phyloP scores from a whole-genome alignment of 1,140 invertebrate genomes.

The Apis mellifera region DNA sequence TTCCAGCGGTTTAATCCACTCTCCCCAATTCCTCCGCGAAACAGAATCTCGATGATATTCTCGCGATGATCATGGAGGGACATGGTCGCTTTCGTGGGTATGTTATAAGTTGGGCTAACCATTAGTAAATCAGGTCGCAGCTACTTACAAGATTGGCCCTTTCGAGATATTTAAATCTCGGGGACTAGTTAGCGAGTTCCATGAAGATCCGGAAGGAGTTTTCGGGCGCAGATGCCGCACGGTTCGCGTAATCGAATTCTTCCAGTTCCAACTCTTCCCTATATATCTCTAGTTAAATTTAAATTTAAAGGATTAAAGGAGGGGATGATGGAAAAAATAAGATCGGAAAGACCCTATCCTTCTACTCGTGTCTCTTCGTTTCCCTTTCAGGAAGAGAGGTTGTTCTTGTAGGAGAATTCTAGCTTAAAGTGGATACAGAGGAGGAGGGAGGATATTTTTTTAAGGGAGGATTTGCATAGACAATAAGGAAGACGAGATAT shows the following conservation, averaged over 20 bases:
- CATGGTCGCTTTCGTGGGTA: neutral
- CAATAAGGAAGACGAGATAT: conserved; percentile 70
- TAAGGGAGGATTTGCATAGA: conserved; percentile 75
- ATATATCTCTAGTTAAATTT: conserved; percentile 68
- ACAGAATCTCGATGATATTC: conserved; percentile 3
- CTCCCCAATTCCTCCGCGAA: neutral
- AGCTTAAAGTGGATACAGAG: conserved; percentile 49
- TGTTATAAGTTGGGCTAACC: no score
- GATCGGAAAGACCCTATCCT: conserved; percentile 47
- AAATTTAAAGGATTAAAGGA: conserved; percentile 67
- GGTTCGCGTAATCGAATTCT: conserved; percentile 42
- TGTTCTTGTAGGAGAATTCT: conserved; percentile 2
- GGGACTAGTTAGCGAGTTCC: conserved; percentile 30
- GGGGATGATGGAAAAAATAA: conserved; percentile 59
- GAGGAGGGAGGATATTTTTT: conserved; percentile 62
- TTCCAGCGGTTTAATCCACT: neutral
- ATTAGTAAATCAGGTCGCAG: conserved; percentile 27
- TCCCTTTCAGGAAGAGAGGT: neutral
- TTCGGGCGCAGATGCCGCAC: conserved; percentile 37
- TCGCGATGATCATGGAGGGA: conserved; percentile 13
- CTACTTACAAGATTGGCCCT: conserved; percentile 51
- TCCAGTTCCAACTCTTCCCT: conserved; percentile 20
- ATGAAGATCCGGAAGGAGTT: conserved; percentile 1
- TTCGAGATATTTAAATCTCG: conserved; percentile 39
- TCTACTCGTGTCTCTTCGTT: neutral